Conservation (phyloP, 1,140 invertebrate genomes). For the Drosophila suzukii region DNA sequence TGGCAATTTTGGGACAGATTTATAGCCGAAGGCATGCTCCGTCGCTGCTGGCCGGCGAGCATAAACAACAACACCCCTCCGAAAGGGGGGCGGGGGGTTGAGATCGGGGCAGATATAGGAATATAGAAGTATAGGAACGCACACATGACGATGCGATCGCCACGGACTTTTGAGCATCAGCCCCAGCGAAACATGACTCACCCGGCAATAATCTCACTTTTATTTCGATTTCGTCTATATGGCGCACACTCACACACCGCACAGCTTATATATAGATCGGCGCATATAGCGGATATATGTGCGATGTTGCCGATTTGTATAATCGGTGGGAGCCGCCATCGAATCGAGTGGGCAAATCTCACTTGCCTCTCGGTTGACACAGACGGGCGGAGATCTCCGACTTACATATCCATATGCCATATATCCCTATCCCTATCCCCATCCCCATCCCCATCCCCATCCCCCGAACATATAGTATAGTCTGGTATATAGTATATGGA, state of each 20-base stretch:
- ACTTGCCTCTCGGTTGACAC: slow-evolving; percentile 35
- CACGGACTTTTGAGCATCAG: slow-evolving; percentile 22
- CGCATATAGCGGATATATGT: slow-evolving; percentile 19
- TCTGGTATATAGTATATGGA: neutral
- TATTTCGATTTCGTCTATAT: slow-evolving; percentile 77
- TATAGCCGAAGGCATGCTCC: slow-evolving; percentile 59
- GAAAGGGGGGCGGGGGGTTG: neutral
- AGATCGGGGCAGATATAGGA: slow-evolving; percentile 9
- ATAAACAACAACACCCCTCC: slow-evolving; percentile 37
- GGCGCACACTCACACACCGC: slow-evolving; percentile 19
- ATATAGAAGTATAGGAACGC: slow-evolving; percentile 9
- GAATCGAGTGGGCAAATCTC: slow-evolving; percentile 21
- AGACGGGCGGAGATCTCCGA: slow-evolving; percentile 19
- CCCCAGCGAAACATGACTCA: slow-evolving; percentile 61
- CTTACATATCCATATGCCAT: slow-evolving; percentile 8
- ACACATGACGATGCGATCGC: slow-evolving; percentile 60
- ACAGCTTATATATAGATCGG: slow-evolving; percentile 43
- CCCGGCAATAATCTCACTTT: slow-evolving; percentile 80
- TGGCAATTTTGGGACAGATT: slow-evolving; percentile 61
- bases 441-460: neutral
- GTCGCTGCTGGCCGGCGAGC: slow-evolving; percentile 45
- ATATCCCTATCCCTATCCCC: neutral
- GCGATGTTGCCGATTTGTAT: slow-evolving; percentile 24
- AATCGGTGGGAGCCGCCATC: slow-evolving; percentile 14
- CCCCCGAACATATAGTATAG: slow-evolving; percentile 10